Base-by-base conservation (phyloP, 2,113 vertebrate species). In the Peromyscus maniculatus region DNA sequence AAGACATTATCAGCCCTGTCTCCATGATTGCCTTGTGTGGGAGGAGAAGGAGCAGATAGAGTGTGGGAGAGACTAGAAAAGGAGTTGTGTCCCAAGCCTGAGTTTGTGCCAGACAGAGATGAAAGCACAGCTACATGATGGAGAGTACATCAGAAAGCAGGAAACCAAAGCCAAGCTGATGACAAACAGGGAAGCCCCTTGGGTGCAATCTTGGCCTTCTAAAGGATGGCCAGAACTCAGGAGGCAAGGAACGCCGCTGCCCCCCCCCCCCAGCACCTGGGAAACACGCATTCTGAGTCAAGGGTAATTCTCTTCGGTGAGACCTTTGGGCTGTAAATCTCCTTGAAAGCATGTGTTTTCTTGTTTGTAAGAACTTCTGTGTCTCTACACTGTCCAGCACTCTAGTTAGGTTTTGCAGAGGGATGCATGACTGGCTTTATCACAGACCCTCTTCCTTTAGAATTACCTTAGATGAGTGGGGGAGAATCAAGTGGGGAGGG, bases 1-100 rank as follows among this genome's bases (percentile, higher is more conserved):
- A 83, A 57, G 77, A 55, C 22, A 57, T 57, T 67, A 77, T 89
- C 95, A 66, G 91, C 26, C 57, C 82, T 79, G 80, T 71, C 90
- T 96, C 67, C 24, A 7, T 36, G 67, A 91, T 8, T 57, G 46
- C n/a, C 82, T 69, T 66, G 26, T 72, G 62, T 28, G 83, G 89
- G 86, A 91, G 36, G 62, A n/a, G 2, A 49, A 36, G 33, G 49
- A 16, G 77, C 31, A n/a, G 52, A 49, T 2, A 57, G 36, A 49
- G 49, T 46, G 46, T 80, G 72, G 59, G 91, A 87, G 91, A 78
- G 46, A 84, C 55, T 0, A 36, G 71, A 17, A 31, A 59, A 93
- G 55, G 43, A 28, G 4, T n/a, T 26, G 59, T 28, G 4, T 66
- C 82, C 67, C 46, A 57, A 49, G 66, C 69, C n/a, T 36, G 84